Percentiles rank a stretch among this genome's conserved stretches.
phyloP scores from a whole-genome alignment of 2,888 invertebrate genomes.

The Plagiodera versicolora region DNA sequence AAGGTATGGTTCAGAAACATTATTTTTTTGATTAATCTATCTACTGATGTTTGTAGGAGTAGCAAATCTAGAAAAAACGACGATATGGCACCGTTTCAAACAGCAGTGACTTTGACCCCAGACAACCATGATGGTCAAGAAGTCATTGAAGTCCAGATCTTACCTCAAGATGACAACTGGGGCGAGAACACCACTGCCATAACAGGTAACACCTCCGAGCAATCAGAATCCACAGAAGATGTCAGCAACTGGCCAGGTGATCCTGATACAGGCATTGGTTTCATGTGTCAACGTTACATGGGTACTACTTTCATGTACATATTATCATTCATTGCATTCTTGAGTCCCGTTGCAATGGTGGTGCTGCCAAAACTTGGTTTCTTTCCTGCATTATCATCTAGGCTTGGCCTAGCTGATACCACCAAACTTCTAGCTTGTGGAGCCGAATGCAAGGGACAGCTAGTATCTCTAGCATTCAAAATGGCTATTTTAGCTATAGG shows the following conservation, averaged over 20 bases:
- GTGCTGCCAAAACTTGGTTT: slow-evolving; percentile 88
- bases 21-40: too few species aligned
- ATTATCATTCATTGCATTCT: slow-evolving; percentile 80
- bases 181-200: slow-evolving; percentile 98
- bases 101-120: slow-evolving; percentile 78
- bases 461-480: slow-evolving; percentile 90
- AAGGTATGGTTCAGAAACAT: slow-evolving; percentile 58
- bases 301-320: slow-evolving; percentile 79
- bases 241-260: slow-evolving; percentile 79
- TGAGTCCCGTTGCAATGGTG: slow-evolving; percentile 94
- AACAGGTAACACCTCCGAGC: slow-evolving; percentile 95
- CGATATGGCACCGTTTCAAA: slow-evolving; percentile 85
- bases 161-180: slow-evolving; percentile 98
- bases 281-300: slow-evolving; percentile 79
- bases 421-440: slow-evolving; percentile 79
- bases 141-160: slow-evolving; percentile 93
- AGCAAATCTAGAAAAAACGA: slow-evolving; percentile 66
- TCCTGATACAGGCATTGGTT: slow-evolving; percentile 71
- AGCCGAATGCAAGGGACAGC: slow-evolving; percentile 91
- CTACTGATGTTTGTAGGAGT: slow-evolving; percentile 50
- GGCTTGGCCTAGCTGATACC: slow-evolving; percentile 69
- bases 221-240: slow-evolving; percentile 92
- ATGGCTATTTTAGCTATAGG: slow-evolving; percentile 85
- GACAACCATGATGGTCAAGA: slow-evolving; percentile 84
- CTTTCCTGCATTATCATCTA: slow-evolving; percentile 73